phyloP scores from a whole-genome alignment of 2,113 vertebrate genomes.

The Mesoclemmys tuberculata region DNA sequence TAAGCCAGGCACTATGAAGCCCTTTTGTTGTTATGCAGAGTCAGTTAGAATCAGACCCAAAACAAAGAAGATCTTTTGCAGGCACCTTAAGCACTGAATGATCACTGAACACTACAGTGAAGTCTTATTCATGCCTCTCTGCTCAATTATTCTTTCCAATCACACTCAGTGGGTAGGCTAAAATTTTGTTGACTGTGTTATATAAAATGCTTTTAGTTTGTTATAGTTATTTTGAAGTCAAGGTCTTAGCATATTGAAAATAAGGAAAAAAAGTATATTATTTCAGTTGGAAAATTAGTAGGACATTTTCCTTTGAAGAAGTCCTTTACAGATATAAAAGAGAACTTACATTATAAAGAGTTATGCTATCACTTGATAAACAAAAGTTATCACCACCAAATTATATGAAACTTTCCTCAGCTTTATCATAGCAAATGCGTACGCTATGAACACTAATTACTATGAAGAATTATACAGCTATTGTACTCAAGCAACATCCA shows the following conservation, averaged over 20 bases:
- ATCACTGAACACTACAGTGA: neutral
- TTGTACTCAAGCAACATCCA: neutral
- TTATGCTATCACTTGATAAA: neutral
- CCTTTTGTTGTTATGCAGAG: neutral
- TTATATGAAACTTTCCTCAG: neutral
- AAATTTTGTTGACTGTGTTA: neutral
- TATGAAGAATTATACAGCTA: neutral
- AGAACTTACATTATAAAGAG: neutral
- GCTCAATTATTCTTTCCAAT: neutral
- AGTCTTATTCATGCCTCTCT: neutral
- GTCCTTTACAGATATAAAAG: neutral
- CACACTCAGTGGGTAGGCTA: neutral
- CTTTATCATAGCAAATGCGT: neutral
- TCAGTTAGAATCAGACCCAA: neutral
- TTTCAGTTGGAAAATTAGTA: neutral
- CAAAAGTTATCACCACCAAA: neutral
- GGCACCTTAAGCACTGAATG: neutral
- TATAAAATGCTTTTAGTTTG: neutral
- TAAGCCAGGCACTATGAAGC: neutral
- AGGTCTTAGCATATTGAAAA: neutral
- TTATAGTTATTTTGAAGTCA: neutral
- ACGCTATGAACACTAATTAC: neutral
- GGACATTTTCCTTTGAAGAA: neutral
- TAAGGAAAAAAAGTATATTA: neutral
- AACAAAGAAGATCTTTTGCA: no score